Conservation (phyloP, 2,113 vertebrate species). For the Gopherus flavomarginatus region DNA sequence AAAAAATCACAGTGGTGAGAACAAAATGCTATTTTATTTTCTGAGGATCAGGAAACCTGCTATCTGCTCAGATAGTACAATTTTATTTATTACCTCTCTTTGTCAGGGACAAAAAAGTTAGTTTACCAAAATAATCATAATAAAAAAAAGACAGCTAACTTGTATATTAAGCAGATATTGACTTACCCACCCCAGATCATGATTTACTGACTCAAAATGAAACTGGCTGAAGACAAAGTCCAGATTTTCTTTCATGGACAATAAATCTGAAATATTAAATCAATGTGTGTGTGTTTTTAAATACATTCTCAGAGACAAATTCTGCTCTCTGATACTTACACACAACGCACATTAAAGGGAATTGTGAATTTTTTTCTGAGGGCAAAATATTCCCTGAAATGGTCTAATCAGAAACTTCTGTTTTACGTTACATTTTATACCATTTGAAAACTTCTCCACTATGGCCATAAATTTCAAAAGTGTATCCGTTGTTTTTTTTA, state of each 20-base stretch:
- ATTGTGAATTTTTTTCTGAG: not conserved
- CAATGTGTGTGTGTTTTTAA: not conserved
- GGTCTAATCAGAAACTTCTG: not conserved
- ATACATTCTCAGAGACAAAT: not conserved
- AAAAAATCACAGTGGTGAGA: not conserved
- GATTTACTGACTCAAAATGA: not conserved
- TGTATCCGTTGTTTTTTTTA: not conserved
- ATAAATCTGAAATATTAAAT: not conserved
- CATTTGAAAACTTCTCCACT: not conserved
- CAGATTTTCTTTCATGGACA: not conserved
- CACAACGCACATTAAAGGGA: not conserved
- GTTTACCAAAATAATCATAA: not conserved
- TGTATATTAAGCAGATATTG: not conserved
- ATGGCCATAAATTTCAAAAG: not conserved
- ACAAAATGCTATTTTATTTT: not conserved
- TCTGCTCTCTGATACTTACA: not conserved
- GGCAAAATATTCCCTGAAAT: not conserved
- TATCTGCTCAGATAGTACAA: not conserved
- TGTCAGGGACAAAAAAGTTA: not conserved
- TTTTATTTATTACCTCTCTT: not conserved
- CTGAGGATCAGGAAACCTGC: fast-evolving
- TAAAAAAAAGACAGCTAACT: not conserved
- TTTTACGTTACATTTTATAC: not conserved
- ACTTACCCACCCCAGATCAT: not conserved
- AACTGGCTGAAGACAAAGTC: not conserved